Conservation (phyloP, 30 jellyfish, hydroid and myxozoan genomes). For the Catostylus mosaicus region DNA sequence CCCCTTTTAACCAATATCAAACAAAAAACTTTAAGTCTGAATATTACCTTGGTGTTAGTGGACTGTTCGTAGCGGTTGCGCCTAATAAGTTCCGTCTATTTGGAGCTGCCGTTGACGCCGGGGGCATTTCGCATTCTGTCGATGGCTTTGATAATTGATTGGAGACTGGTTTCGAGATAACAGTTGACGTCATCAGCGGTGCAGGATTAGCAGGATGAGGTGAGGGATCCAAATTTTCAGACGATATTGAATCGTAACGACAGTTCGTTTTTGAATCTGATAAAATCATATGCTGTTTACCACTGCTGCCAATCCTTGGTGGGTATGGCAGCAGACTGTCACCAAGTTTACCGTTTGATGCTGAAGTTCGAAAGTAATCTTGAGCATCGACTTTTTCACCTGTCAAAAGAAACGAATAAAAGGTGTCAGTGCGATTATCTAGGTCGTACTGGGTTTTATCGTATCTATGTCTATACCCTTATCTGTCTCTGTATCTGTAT, state of each 20-base stretch:
- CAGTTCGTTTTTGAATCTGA: constrained; percentile 60
- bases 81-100: constrained; percentile 78
- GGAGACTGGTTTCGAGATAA: constrained; percentile 79
- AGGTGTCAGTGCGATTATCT: too few relatives aligned
- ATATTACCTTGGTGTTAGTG: constrained; percentile 90
- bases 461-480: too few relatives aligned
- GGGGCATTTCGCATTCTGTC: constrained; percentile 75
- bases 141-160: constrained; percentile 35
- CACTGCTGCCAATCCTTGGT: constrained; percentile 31
- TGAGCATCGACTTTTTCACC: constrained; percentile 97
- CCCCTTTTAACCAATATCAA: too few relatives aligned
- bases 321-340: constrained; percentile 36
- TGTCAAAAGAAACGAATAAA: constrained; percentile 6
- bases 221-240: constrained; percentile 94
- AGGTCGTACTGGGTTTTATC: too few relatives aligned
- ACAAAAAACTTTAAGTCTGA: too few relatives aligned
- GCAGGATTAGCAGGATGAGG: constrained; percentile 51
- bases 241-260: constrained; percentile 63
- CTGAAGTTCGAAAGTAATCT: constrained; percentile 77
- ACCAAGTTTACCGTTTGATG: constrained; percentile 20
- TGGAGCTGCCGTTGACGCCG: constrained; percentile 65
- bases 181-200: constrained; percentile 97
- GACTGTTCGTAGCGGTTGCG: constrained; percentile 89
- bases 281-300: constrained; percentile 13
- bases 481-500: too few relatives aligned